Base-by-base conservation (phyloP, 2,888 invertebrate species). In the Nymphalis urticae region DNA sequence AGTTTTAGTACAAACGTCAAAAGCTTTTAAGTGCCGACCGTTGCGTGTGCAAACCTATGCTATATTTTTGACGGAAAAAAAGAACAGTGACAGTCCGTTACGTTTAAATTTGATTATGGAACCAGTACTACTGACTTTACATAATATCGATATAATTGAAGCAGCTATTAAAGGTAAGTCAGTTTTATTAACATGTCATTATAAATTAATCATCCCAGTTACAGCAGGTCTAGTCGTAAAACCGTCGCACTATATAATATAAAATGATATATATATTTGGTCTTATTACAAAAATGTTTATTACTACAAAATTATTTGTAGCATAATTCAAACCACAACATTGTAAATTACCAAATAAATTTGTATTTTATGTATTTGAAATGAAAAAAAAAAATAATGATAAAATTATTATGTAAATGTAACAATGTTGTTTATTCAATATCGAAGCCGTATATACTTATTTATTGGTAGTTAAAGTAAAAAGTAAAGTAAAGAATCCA, bases 111-210 rank as follows among this genome's bases (percentile, higher is more conserved):
- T 92, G 70, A 80, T 90, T 10, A 80, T 88, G 56, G 86, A 89
- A 70, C 91, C 91, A n/a, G 79, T 91, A 71, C 72, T 83, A 72
- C 74, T 92, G 72, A 87, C 85, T 72, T 79, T 90, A 72, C 81
- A 82, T 68, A 88, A 86, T 73, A 84, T 91, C 60, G 88, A 83
- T 71, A 81, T 87, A 61, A 87, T 91, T 62, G 90, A 91, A 76
- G 86, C 90, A 24, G 87, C 86, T 63, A 81, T 88, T 60, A 89
- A 90, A 89, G 91, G 91, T 90, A 83, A 82, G 82, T 68, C 27
- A 36, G 19, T 19, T 10, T 42, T 21, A 47, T 48, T 53, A 50
- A 21, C 47, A 42, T n/a, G 24, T 4, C 42, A 42, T 42, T 42
- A 42, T 42, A 48, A 50, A 62, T 27, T 24, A n/a, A 17, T 48